Percentiles rank a stretch among this genome's conserved stretches.
These are phyloP conservation scores for Hycleus cichorii DNA, from an alignment of 1,140 invertebrate genomes.

Conservation along the genomic window DNA sequence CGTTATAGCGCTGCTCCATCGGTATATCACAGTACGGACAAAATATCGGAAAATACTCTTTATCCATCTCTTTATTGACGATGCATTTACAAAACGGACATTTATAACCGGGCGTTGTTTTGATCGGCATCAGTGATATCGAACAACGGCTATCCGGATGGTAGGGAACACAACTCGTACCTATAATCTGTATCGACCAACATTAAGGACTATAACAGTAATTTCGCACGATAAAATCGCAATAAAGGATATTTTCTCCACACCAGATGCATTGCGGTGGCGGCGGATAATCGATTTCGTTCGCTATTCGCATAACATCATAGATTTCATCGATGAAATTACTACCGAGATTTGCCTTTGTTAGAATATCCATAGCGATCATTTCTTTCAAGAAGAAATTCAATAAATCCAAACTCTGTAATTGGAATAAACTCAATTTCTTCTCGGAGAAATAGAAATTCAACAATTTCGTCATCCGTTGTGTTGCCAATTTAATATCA, in stretches of 20 bases:
- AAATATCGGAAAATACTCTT: constrained; percentile 19
- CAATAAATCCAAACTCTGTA: constrained; percentile 27
- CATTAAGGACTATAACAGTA: background rate
- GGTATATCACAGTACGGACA: constrained; percentile 34
- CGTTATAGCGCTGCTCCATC: constrained; percentile 22
- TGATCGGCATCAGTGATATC: constrained; percentile 33
- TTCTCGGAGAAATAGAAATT: constrained; percentile 13
- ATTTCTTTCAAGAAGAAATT: constrained; percentile 35
- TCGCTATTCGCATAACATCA: constrained; percentile 25
- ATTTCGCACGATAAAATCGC: background rate
- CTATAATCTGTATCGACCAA: constrained; percentile 23
- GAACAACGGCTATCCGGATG: constrained; percentile 30
- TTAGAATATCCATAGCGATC: constrained; percentile 24
- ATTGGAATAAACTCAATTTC: constrained; percentile 26
- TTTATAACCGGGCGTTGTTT: constrained; percentile 24
- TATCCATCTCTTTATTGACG: constrained; percentile 25
- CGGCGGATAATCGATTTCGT: constrained; percentile 30
- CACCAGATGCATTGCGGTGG: constrained; percentile 30
- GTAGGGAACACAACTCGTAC: constrained; percentile 25
- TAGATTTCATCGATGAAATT: constrained; percentile 27
- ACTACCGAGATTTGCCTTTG: constrained; percentile 24
- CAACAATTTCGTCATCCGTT: constrained; percentile 25
- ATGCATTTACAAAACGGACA: constrained; percentile 30
- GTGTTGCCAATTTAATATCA: constrained; percentile 25
- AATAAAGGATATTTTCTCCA: constrained; percentile 34